A percentile compares a stretch with the other conserved stretches of the same genome.
Conservation (phyloP, 1,140 invertebrate genomes). For the Elymnias hypermnestra region DNA sequence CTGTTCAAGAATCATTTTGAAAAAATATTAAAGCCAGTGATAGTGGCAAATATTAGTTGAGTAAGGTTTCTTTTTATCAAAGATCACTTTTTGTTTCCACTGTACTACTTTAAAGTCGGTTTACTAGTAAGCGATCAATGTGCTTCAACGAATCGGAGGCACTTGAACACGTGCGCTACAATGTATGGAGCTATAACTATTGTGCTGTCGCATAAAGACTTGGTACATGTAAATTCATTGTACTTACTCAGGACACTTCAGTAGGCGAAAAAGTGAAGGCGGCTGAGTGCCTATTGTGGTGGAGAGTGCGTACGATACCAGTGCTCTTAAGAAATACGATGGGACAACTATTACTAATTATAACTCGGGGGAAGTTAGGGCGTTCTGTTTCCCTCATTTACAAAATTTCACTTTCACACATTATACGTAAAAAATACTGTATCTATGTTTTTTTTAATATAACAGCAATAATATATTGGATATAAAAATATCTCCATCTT, state of each 20-base stretch:
- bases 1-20: too few species aligned
- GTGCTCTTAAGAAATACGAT: conserved; percentile 33
- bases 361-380: background rate
- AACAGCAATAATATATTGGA: too few species aligned
- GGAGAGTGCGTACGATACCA: conserved; percentile 36
- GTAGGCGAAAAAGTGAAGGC: conserved; percentile 46
- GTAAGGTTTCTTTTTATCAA: too few species aligned
- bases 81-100: background rate
- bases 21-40: too few species aligned
- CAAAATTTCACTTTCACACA: too few species aligned
- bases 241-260: conserved; percentile 43
- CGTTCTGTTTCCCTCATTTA: too few species aligned
- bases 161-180: conserved; percentile 15
- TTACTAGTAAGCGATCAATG: conserved; percentile 5
- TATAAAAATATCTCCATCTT: too few species aligned
- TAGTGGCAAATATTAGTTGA: too few species aligned
- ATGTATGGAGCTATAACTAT: conserved; percentile 9
- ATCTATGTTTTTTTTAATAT: too few species aligned
- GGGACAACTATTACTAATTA: conserved; percentile 34
- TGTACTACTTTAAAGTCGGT: background rate
- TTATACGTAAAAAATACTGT: too few species aligned
- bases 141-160: conserved; percentile 11
- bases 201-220: conserved; percentile 8
- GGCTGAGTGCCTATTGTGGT: conserved; percentile 41
- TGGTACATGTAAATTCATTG: conserved; percentile 23